Conservation (phyloP, 1,140 invertebrate species). For the Planococcus citri region DNA sequence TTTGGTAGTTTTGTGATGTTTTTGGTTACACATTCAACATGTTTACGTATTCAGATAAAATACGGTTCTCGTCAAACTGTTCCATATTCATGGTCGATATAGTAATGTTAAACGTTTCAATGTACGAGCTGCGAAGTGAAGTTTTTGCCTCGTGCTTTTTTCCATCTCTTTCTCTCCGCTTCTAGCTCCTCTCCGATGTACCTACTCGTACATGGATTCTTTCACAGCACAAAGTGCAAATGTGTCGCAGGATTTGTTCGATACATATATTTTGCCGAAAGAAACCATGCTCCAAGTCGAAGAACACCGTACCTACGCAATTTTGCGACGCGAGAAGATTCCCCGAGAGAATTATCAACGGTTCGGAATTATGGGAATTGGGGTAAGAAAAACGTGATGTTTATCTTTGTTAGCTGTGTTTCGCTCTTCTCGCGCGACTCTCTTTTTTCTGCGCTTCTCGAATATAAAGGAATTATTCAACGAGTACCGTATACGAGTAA, state of each 20-base stretch:
- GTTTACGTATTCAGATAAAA: conserved; percentile 7
- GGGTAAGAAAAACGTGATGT: not conserved
- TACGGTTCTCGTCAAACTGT: not conserved
- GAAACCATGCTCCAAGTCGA: too few species aligned
- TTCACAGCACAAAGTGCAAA: too few species aligned
- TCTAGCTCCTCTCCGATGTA: too few species aligned
- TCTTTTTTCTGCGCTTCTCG: too few species aligned
- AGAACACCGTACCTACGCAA: too few species aligned
- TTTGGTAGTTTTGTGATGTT: not conserved
- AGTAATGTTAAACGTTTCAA: not conserved
- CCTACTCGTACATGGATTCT: too few species aligned
- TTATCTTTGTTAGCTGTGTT: not conserved
- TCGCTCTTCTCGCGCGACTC: too few species aligned
- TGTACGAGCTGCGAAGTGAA: too few species aligned
- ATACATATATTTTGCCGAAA: not conserved
- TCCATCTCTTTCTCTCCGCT: not conserved
- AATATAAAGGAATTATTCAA: too few species aligned
- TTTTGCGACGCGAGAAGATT: not conserved
- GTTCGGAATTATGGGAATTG: not conserved
- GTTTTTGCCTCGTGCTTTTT: conserved; percentile 1
- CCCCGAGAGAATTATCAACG: not conserved
- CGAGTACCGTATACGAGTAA: too few species aligned
- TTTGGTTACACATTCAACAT: not conserved
- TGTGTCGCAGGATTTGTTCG: not conserved
- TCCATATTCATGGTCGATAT: not conserved